Conservation (phyloP, 2,797 vertebrate species). For the Sebastes steindachneri region DNA sequence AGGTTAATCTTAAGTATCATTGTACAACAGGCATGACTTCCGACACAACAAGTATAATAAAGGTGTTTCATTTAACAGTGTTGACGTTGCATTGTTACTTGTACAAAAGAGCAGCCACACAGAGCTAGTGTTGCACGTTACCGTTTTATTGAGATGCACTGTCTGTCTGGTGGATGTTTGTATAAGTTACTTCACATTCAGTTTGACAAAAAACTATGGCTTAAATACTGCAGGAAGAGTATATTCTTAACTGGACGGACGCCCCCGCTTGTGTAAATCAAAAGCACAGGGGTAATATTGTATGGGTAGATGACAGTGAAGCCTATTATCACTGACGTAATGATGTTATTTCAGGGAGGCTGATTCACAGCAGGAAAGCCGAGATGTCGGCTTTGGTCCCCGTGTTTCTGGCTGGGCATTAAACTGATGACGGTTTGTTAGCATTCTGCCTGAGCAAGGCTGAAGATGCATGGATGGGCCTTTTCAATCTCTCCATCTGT, state of each 20-base stretch:
- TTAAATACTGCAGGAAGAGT: neutral
- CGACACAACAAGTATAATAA: neutral
- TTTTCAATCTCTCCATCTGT: constrained; percentile 45
- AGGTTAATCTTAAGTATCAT: neutral
- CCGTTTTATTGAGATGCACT: neutral
- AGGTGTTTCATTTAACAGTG: neutral
- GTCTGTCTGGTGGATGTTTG: neutral
- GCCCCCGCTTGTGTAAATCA: constrained; percentile 12
- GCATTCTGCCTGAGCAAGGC: constrained; percentile 4
- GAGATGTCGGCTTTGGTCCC: constrained; percentile 33
- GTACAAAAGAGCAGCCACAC: neutral
- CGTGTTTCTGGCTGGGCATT: constrained; percentile 15
- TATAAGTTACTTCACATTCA: neutral
- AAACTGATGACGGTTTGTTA: constrained; percentile 27
- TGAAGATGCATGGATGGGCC: constrained; percentile 10
- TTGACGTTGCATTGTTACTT: neutral
- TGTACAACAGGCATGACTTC: neutral
- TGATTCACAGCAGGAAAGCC: constrained; percentile 53
- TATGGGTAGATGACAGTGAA: constrained; percentile 28
- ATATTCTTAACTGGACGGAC: neutral
- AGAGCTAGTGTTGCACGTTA: neutral
- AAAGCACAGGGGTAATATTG: constrained; percentile 19
- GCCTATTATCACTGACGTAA: constrained; percentile 57
- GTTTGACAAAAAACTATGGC: neutral
- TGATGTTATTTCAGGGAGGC: constrained; percentile 58